Evolutionary conservation across 1,140 invertebrate genomes (phyloP), one percentile per base, ranked within the genome.

Genomic region (Metopolophium dirhodum): DNA sequence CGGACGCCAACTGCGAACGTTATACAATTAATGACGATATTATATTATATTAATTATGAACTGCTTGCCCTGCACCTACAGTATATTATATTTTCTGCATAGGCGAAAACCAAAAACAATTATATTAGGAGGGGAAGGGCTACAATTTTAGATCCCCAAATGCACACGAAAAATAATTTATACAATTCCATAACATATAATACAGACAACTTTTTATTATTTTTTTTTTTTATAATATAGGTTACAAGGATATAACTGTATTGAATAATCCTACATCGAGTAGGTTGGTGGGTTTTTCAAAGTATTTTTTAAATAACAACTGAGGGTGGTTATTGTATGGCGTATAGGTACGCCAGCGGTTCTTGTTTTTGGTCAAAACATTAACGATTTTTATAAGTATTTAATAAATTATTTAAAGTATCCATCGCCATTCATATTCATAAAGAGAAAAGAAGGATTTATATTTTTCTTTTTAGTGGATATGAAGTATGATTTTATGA

Each of bases 1-100:
- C 97, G 94, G 96, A 95, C n/a, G 96, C 96, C 91, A 98, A 94
- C 97, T 97, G 94, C 93, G n/a, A 77, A 77, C 4, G 8, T 77
- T n/a, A 14, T 77, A n/a, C 18, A 77, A n/a, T 18, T n/a, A 77
- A n/a, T 18, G 0, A 18, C 30, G 0, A 77, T n/a, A 49, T 20
- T 51, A 77, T 77, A 77, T n/a, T n/a, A 35, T n/a, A 77, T 35
- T n/a, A n/a, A n/a, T 30, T 30, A 30, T 68, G 4, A 77, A 68
- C n/a, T 68, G 30, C 7, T 68, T n/a, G 61, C 41, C 41, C 41
- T 6, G 0, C 4, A n/a, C 7, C 30, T n/a, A 68, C 14, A 68
- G 1, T 14, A 68, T 68, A 37, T 1, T 37, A n/a, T 68, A 0
- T 30, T 68, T 68, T 68, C 18, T 77, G 6, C 30, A 2, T 35